Conservation (phyloP, 1,140 invertebrate genomes). For the Solen grandis region DNA sequence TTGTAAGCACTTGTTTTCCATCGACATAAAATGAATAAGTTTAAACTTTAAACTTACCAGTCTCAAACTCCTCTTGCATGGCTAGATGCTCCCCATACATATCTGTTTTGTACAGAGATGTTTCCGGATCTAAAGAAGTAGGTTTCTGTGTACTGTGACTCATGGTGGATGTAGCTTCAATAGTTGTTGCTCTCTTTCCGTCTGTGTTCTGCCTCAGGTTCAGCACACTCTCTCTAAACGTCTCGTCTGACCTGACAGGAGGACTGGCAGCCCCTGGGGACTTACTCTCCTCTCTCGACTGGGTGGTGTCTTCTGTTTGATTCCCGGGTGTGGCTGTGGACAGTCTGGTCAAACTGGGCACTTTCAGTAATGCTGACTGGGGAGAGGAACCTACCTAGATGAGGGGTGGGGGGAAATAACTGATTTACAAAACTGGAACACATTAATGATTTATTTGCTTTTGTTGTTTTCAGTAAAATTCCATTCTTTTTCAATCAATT, state of each 20-base stretch:
- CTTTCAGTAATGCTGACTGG: not conserved
- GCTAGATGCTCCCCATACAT: not conserved
- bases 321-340: not conserved
- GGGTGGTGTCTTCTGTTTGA: not conserved
- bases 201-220: not conserved
- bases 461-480: no score
- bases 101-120: not conserved
- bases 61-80: not conserved
- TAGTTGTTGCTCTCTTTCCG: not conserved
- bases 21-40: not conserved
- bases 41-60: not conserved
- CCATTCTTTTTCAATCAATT: no score
- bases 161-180: not conserved
- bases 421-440: no score
- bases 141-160: no score
- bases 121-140: no score
- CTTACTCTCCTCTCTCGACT: not conserved
- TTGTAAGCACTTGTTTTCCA: not conserved
- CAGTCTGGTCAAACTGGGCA: not conserved
- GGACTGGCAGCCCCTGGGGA: no score
- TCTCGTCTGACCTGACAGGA: no score
- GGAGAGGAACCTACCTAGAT: no score
- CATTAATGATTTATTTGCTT: no score
- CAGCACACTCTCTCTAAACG: not conserved
- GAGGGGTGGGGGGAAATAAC: no score